Evolutionary conservation across 2,888 invertebrate species (phyloP).

Genomic region (Stratiomys singularior): DNA sequence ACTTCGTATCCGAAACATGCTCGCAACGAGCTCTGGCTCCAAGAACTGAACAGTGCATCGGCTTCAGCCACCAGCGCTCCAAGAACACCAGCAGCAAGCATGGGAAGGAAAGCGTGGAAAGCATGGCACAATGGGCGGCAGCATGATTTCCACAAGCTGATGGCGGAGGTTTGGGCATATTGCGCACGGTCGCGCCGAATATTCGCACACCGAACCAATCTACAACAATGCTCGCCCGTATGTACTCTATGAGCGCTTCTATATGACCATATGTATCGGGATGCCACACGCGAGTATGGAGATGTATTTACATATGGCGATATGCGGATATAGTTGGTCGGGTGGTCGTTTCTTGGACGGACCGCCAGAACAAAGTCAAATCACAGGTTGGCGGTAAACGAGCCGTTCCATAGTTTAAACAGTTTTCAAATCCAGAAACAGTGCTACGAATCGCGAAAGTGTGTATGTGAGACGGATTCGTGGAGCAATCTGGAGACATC

Average conservation of each 20-base stretch:
- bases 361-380: conserved; percentile 34
- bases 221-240: not conserved
- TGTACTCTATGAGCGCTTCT: not conserved
- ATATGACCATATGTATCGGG: conserved; percentile 4
- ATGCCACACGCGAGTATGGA: conserved; percentile 40
- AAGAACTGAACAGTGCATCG: conserved; percentile 2
- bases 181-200: conserved; percentile 45
- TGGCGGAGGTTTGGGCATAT: conserved; percentile 30
- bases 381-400: conserved; percentile 35
- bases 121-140: conserved; percentile 40
- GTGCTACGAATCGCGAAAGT: conserved; percentile 18
- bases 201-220: conserved; percentile 27
- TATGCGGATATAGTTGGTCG: conserved; percentile 41
- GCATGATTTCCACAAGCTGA: conserved; percentile 5
- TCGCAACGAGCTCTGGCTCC: not conserved
- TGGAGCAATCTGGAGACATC: not conserved
- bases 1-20: conserved; percentile 31
- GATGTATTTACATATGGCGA: conserved; percentile 34
- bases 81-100: not conserved
- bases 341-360: conserved; percentile 37
- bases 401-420: not conserved
- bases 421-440: not conserved
- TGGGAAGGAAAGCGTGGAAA: not conserved
- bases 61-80: not conserved
- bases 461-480: not conserved